Evolutionary conservation across 1,140 invertebrate genomes (phyloP).

Genomic region (Thaumatotibia leucotreta): DNA sequence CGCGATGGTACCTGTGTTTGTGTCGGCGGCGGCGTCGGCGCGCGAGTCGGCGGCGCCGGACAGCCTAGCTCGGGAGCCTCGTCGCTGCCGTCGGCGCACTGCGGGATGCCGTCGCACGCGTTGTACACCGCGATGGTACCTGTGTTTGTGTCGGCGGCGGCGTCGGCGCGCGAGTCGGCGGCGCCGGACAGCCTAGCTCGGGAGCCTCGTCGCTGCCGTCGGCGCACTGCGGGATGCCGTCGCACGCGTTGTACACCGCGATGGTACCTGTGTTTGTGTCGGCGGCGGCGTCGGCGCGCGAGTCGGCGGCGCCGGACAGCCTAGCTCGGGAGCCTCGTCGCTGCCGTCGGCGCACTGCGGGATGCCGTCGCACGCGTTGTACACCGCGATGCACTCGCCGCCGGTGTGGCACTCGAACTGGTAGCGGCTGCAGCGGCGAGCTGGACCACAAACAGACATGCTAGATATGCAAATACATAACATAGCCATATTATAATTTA

Average conservation of each 20-base stretch:
- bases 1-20: too few relatives aligned
- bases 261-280: constrained; percentile 54
- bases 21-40: background rate
- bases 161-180: constrained; percentile 13
- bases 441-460: too few relatives aligned
- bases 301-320: constrained; percentile 79
- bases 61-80: background rate
- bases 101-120: constrained; percentile 18
- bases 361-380: constrained; percentile 97
- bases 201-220: background rate
- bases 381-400: constrained; percentile 95
- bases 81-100: background rate
- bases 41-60: constrained; percentile 15
- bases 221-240: constrained; percentile 14
- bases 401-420: too few relatives aligned
- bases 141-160: background rate
- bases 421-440: constrained; percentile 82
- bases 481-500: too few relatives aligned
- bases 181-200: constrained; percentile 1
- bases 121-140: too few relatives aligned
- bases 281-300: constrained; percentile 20
- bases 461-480: too few relatives aligned
- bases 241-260: constrained; percentile 95
- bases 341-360: constrained; percentile 94
- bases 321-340: constrained; percentile 90